Conservation (phyloP, 2,888 invertebrate species). For the Drosophila neoperkinsi region DNA sequence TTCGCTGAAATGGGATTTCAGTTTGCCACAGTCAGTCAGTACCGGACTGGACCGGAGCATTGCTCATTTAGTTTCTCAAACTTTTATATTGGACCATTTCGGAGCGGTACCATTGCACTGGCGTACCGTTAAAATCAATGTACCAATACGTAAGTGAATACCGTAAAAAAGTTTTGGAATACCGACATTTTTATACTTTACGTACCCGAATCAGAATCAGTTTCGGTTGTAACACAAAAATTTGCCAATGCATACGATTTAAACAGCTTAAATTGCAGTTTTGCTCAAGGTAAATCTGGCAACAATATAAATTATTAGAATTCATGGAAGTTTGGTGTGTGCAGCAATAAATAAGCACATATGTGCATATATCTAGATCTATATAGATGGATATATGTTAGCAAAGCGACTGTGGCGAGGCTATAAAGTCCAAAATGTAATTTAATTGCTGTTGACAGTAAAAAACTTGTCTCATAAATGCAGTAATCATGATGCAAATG, state of each 20-base stretch:
- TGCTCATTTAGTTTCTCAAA: not conserved
- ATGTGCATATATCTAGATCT: no score
- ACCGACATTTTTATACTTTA: not conserved
- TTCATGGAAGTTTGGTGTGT: constrained; percentile 67
- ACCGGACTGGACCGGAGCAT: not conserved
- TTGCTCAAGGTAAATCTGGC: constrained; percentile 20
- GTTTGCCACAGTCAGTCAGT: not conserved
- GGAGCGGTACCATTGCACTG: not conserved
- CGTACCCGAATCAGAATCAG: not conserved
- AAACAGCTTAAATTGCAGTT: not conserved
- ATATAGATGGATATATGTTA: not conserved
- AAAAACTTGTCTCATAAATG: constrained; percentile 74
- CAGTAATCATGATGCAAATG: constrained; percentile 51
- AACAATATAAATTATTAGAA: constrained; percentile 70
- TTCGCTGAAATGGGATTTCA: not conserved
- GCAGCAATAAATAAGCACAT: constrained; percentile 13
- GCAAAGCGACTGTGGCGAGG: constrained; percentile 22
- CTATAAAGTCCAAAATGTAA: constrained; percentile 74
- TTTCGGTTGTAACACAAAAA: not conserved
- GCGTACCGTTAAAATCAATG: not conserved
- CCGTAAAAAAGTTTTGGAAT: not conserved
- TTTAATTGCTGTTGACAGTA: constrained; percentile 70
- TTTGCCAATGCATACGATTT: not conserved
- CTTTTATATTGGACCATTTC: not conserved
- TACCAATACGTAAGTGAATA: no score